These are phyloP conservation scores for Xanthorhoe spadicearia DNA, from an alignment of 2,888 invertebrate species.

Conservation along the genomic window DNA sequence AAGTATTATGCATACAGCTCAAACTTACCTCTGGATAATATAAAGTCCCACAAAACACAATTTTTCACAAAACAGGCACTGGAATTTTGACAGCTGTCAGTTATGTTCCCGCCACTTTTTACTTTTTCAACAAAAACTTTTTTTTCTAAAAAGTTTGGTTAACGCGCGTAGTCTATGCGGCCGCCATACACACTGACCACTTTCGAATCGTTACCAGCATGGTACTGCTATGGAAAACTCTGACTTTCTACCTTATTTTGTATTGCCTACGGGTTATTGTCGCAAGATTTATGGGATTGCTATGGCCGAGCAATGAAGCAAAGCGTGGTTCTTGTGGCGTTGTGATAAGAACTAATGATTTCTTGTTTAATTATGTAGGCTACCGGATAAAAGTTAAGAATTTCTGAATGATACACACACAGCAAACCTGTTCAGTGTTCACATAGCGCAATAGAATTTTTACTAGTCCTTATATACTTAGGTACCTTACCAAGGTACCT, in stretches of 20 bases:
- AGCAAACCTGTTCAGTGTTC: neutral
- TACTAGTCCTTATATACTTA: neutral
- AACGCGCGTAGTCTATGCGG: slow-evolving; percentile 31
- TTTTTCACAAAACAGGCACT: slow-evolving; percentile 29
- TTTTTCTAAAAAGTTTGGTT: slow-evolving; percentile 28
- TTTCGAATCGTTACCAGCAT: slow-evolving; percentile 36
- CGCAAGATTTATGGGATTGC: neutral
- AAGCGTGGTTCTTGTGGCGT: slow-evolving; percentile 13
- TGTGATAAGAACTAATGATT: slow-evolving; percentile 9
- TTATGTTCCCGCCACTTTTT: slow-evolving; percentile 39
- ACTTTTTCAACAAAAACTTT: slow-evolving; percentile 29
- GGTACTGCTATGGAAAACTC: slow-evolving; percentile 9
- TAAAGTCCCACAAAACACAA: slow-evolving; percentile 16
- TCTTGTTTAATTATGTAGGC: neutral
- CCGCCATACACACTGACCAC: slow-evolving; percentile 35
- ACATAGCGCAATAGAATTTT: neutral
- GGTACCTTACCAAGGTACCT: neutral
- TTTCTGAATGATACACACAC: neutral
- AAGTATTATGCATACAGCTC: slow-evolving; percentile 1
- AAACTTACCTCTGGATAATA: slow-evolving; percentile 24
- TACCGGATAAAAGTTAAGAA: slow-evolving; percentile 1
- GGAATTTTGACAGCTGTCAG: slow-evolving; percentile 36
- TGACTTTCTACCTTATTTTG: slow-evolving; percentile 27
- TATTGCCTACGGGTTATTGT: slow-evolving; percentile 18
- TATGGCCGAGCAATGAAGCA: slow-evolving; percentile 19